Evolutionary conservation across 35 echinoderm and acorn worm species (phyloP).

Genomic region (Nesometra sesokonis): DNA sequence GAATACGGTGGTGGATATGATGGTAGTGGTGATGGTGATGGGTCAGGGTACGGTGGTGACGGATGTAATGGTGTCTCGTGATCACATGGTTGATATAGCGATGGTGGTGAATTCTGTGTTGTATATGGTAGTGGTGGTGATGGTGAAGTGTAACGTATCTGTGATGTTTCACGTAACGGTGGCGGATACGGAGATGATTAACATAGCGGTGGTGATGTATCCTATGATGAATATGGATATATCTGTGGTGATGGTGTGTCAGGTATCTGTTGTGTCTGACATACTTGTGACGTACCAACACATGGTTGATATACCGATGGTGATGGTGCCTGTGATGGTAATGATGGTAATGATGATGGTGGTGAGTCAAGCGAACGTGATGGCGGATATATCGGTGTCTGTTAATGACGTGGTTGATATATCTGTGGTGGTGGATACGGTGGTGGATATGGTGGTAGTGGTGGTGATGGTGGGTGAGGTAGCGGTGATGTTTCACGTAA

Average conservation of each 20-base stretch:
- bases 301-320: background rate
- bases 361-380: background rate
- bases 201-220: background rate
- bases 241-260: background rate
- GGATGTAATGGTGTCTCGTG: background rate
- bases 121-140: background rate
- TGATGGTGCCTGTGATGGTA: background rate
- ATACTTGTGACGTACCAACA: background rate
- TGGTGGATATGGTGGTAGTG: conserved; percentile 15
- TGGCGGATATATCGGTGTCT: background rate
- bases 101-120: background rate
- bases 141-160: too few relatives aligned
- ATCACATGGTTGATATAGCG: too few relatives aligned
- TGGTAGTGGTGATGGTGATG: background rate
- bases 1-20: background rate
- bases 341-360: background rate
- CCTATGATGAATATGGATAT: conserved; percentile 14
- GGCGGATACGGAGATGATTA: background rate
- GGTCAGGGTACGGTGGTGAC: background rate
- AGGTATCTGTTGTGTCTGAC: background rate
- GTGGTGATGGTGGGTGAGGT: background rate
- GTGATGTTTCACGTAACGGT: too few relatives aligned
- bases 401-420: background rate
- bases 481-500: background rate
- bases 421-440: background rate